Evolutionary conservation across 2,888 invertebrate genomes (phyloP).

Genomic region (Pilophorus perplexus): DNA sequence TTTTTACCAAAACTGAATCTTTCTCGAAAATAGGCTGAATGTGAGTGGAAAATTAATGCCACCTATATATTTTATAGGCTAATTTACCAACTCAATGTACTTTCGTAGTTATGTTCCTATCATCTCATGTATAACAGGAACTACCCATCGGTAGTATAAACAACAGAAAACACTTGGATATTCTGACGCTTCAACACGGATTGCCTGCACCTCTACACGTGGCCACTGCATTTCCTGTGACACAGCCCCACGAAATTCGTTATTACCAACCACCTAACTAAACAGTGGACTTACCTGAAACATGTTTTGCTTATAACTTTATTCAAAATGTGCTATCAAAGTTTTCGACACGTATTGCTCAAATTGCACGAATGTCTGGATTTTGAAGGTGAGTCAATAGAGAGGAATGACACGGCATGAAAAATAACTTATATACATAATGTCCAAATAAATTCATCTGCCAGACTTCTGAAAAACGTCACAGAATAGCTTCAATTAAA

Average conservation of each 20-base stretch:
- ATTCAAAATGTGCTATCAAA: not conserved
- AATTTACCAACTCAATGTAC: too few species aligned
- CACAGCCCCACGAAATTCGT: not conserved
- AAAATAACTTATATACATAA: too few species aligned
- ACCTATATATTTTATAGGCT: too few species aligned
- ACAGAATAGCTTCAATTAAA: too few species aligned
- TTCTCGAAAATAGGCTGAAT: too few species aligned
- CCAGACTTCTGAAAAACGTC: too few species aligned
- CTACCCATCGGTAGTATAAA: slow-evolving; percentile 5
- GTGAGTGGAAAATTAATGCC: too few species aligned
- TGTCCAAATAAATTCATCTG: too few species aligned
- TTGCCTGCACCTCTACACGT: slow-evolving; percentile 1
- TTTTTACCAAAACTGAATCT: too few species aligned
- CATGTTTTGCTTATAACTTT: too few species aligned
- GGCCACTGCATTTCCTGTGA: slow-evolving; percentile 25
- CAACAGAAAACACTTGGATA: slow-evolving; percentile 12
- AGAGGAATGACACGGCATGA: slow-evolving; percentile 21
- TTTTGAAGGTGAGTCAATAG: slow-evolving; percentile 17
- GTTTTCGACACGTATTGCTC: slow-evolving; percentile 8
- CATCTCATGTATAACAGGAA: not conserved
- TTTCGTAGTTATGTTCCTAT: too few species aligned
- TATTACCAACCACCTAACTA: not conserved
- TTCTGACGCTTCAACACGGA: slow-evolving; percentile 8
- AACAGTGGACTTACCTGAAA: slow-evolving; percentile 2
- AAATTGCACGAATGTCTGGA: slow-evolving; percentile 29